Percentiles rank a stretch among this genome's conserved stretches.
Conservation (phyloP, 2,888 invertebrate genomes). For the Rhyacophila evoluta region DNA sequence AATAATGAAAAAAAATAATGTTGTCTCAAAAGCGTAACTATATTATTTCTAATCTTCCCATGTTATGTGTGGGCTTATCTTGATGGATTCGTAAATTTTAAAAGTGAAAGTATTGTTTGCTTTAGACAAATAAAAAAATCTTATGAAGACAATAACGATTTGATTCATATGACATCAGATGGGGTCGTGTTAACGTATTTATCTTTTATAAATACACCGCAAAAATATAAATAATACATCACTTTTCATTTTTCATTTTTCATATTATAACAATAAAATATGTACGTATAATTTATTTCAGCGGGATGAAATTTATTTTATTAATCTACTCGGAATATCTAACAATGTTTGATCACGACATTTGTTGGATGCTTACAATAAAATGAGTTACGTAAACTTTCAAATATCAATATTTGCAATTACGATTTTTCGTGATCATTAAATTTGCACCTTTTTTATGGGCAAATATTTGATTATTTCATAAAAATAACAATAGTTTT, state of each 20-base stretch:
- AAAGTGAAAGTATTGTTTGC: slow-evolving; percentile 8
- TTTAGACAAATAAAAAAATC: not conserved
- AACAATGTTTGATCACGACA: not conserved
- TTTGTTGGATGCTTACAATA: not conserved
- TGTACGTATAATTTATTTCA: not conserved
- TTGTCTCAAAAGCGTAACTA: not conserved
- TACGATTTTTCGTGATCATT: not conserved
- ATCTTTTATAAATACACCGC: not conserved
- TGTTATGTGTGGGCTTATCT: not conserved
- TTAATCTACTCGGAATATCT: not conserved
- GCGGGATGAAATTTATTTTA: not conserved
- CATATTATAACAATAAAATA: not conserved
- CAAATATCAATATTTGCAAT: not conserved
- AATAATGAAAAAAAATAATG: not conserved
- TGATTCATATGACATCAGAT: not conserved
- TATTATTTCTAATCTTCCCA: not conserved
- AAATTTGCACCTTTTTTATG: too few species aligned
- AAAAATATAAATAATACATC: too few species aligned
- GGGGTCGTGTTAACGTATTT: not conserved
- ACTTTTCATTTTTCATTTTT: too few species aligned
- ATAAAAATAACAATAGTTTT: too few species aligned
- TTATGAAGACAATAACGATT: not conserved
- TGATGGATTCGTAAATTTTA: not conserved
- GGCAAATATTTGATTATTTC: too few species aligned
- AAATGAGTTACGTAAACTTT: too few species aligned